Conservation (phyloP, 2,113 vertebrate genomes). For the Eptesicus fuscus region DNA sequence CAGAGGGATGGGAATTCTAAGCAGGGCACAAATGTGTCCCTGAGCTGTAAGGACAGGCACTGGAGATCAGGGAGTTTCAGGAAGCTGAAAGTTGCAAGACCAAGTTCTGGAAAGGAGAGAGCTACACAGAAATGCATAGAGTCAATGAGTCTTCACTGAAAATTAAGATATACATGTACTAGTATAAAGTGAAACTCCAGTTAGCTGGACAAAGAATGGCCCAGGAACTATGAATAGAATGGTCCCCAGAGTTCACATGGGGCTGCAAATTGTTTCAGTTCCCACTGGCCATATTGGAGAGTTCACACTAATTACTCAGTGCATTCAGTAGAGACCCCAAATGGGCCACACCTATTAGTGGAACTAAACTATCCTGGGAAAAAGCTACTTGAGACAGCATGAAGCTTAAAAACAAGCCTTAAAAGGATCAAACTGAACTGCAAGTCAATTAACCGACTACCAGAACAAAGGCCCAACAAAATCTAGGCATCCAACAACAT, state of each 20-base stretch:
- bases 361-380: neutral
- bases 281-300: neutral
- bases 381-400: neutral
- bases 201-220: neutral
- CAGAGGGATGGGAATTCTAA: neutral
- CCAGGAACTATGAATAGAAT: neutral
- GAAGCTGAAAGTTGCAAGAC: neutral
- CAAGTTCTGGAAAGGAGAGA: neutral
- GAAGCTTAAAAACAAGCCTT: conserved; percentile 5
- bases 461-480: neutral
- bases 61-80: neutral
- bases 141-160: neutral
- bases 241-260: neutral
- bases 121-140: neutral
- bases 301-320: neutral
- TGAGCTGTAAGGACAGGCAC: neutral
- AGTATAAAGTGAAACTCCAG: neutral
- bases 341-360: neutral
- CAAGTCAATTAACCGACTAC: neutral
- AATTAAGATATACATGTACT: neutral
- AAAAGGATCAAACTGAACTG: neutral
- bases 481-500: neutral
- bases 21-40: neutral
- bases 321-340: neutral
- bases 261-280: neutral